These are phyloP conservation scores for Physocephala rufipes DNA, from an alignment of 2,888 invertebrate species.

Conservation along the genomic window DNA sequence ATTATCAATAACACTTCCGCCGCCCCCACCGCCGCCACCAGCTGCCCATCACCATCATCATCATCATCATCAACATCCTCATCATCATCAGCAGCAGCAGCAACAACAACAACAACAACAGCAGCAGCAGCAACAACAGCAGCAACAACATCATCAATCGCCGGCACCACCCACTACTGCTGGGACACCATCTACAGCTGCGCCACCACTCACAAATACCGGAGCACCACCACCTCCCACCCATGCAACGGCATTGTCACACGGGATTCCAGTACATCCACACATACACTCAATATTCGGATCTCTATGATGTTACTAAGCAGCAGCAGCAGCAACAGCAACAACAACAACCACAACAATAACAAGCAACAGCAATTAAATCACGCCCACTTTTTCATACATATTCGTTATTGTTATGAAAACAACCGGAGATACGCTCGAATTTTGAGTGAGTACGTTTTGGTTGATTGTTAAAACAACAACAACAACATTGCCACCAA, in stretches of 20 bases:
- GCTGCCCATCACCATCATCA: slow-evolving; percentile 48
- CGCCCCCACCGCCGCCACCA: slow-evolving; percentile 48
- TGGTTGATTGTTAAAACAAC: slow-evolving; percentile 17
- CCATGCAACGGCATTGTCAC: slow-evolving; percentile 59
- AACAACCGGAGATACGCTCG: slow-evolving; percentile 33
- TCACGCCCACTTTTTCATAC: slow-evolving; percentile 35
- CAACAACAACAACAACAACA: slow-evolving; percentile 44
- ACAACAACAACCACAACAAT: slow-evolving; percentile 44
- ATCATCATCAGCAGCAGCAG: slow-evolving; percentile 43
- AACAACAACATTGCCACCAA: slow-evolving; percentile 22
- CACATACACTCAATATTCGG: slow-evolving; percentile 67
- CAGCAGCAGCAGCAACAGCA: slow-evolving; percentile 42
- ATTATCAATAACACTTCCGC: slow-evolving; percentile 58
- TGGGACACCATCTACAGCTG: slow-evolving; percentile 40
- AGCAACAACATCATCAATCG: slow-evolving; percentile 43
- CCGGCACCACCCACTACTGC: slow-evolving; percentile 54
- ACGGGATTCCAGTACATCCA: slow-evolving; percentile 64
- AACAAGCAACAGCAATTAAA: slow-evolving; percentile 45
- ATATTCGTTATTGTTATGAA: slow-evolving; percentile 26
- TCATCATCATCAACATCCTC: slow-evolving; percentile 50
- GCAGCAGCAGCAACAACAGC: slow-evolving; percentile 42
- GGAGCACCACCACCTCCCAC: slow-evolving; percentile 49
- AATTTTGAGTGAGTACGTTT: slow-evolving; percentile 37
- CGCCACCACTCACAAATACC: slow-evolving; percentile 19
- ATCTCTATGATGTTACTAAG: slow-evolving; percentile 66